Conservation (phyloP, 1,140 invertebrate genomes). For the Micrasema longulum region DNA sequence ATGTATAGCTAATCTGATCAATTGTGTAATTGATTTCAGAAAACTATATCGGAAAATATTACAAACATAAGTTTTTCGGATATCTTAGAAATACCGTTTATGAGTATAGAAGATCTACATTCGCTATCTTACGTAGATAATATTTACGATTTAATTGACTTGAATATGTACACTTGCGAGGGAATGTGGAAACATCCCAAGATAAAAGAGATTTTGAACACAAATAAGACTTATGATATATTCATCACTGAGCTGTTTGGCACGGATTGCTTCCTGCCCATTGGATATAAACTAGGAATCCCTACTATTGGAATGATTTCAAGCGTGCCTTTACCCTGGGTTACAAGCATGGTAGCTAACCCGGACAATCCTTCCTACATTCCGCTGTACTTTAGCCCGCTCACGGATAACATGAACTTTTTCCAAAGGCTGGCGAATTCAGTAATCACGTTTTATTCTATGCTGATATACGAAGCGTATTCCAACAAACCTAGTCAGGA, state of each 20-base stretch:
- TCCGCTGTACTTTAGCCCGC: slow-evolving; percentile 63
- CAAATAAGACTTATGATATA: slow-evolving; percentile 40
- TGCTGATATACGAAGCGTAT: slow-evolving; percentile 23
- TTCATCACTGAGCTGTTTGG: slow-evolving; percentile 50
- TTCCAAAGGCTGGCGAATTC: slow-evolving; percentile 65
- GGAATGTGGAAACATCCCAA: background rate
- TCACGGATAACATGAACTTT: slow-evolving; percentile 64
- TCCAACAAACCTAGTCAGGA: slow-evolving; percentile 34
- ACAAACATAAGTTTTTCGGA: slow-evolving; percentile 16
- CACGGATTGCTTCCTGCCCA: slow-evolving; percentile 59
- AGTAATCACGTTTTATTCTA: slow-evolving; percentile 11
- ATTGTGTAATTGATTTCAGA: slow-evolving; percentile 17
- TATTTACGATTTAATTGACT: slow-evolving; percentile 20
- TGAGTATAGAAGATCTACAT: slow-evolving; percentile 15
- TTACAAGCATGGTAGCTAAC: slow-evolving; percentile 66
- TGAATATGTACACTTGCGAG: slow-evolving; percentile 25
- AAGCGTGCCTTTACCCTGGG: slow-evolving; percentile 66
- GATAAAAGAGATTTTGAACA: slow-evolving; percentile 1
- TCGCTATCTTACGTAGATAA: background rate
- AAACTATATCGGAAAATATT: slow-evolving; percentile 6
- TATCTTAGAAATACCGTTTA: slow-evolving; percentile 1
- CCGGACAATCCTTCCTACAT: slow-evolving; percentile 67
- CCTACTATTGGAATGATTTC: slow-evolving; percentile 66
- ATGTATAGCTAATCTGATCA: background rate
- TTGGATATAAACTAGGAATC: slow-evolving; percentile 64